These are phyloP conservation scores for Drosophila erecta DNA, from an alignment of 1,140 invertebrate species.

Conservation along the genomic window DNA sequence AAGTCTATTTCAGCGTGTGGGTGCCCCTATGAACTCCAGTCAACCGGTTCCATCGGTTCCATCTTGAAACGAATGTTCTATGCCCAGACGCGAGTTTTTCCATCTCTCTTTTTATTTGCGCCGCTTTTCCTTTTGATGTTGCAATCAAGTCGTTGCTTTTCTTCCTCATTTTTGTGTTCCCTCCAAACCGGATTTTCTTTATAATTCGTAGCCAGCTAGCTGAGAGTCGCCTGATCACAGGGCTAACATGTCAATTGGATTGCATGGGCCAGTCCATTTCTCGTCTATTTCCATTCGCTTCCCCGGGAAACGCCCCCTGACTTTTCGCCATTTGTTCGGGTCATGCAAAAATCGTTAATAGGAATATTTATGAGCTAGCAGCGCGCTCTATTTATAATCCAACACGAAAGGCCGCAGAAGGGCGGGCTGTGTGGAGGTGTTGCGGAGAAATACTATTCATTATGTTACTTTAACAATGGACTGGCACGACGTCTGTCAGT, in stretches of 20 bases:
- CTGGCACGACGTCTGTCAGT: not conserved
- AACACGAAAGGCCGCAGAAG: slow-evolving; percentile 28
- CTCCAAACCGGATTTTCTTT: slow-evolving; percentile 62
- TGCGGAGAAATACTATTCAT: slow-evolving; percentile 11
- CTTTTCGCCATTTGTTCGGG: slow-evolving; percentile 40
- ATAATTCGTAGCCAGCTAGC: slow-evolving; percentile 32
- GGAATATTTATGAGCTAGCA: slow-evolving; percentile 49
- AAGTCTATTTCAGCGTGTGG: slow-evolving; percentile 33
- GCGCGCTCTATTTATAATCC: slow-evolving; percentile 30
- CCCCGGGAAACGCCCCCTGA: slow-evolving; percentile 14
- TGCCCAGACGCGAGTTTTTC: slow-evolving; percentile 34
- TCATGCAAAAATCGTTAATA: slow-evolving; percentile 58
- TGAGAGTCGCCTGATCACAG: slow-evolving; percentile 31
- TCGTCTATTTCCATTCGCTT: slow-evolving; percentile 11
- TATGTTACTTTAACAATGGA: slow-evolving; percentile 44
- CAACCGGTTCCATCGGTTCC: slow-evolving; percentile 43
- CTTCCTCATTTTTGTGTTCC: slow-evolving; percentile 12
- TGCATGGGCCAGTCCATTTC: slow-evolving; percentile 24
- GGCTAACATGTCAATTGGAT: slow-evolving; percentile 52
- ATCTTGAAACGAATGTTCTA: slow-evolving; percentile 35
- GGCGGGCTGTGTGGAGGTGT: not conserved
- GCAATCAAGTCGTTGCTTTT: slow-evolving; percentile 62
- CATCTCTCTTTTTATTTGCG: slow-evolving; percentile 25
- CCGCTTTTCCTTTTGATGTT: slow-evolving; percentile 61
- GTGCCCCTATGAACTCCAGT: slow-evolving; percentile 58